These are phyloP conservation scores for Myripristis murdjan DNA, from an alignment of 2,797 vertebrate genomes.

Conservation along the genomic window DNA sequence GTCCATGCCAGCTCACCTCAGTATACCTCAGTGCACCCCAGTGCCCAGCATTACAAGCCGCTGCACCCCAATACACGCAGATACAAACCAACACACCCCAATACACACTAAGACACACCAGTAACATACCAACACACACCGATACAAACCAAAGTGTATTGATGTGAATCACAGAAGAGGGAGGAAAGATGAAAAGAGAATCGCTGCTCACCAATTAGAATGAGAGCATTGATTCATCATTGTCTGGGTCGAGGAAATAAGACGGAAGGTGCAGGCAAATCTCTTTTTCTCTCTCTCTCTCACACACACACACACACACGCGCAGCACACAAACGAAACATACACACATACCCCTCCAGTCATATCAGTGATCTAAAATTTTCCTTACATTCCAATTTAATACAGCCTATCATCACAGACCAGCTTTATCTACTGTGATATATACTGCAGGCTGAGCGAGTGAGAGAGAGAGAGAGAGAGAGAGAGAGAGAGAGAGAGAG, in stretches of 20 bases:
- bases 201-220: conserved; percentile 59
- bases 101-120: too few relatives aligned
- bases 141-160: conserved; percentile 5
- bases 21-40: too few relatives aligned
- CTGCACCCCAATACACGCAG: too few relatives aligned
- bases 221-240: conserved; percentile 63
- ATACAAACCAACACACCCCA: too few relatives aligned
- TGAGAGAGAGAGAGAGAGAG: conserved; percentile 67
- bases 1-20: not conserved
- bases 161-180: too few relatives aligned
- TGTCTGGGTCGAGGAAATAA: conserved; percentile 52
- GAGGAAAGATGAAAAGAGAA: conserved; percentile 34
- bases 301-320: conserved; percentile 12
- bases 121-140: not conserved
- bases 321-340: conserved; percentile 29
- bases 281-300: conserved; percentile 28
- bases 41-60: too few relatives aligned
- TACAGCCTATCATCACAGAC: conserved; percentile 74
- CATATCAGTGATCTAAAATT: conserved; percentile 80
- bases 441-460: conserved; percentile 76
- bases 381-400: conserved; percentile 84
- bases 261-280: conserved; percentile 53
- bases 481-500: conserved; percentile 46
- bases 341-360: conserved; percentile 69
- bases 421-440: conserved; percentile 83